phyloP scores from a whole-genome alignment of 2,113 vertebrate species.

The Macroglossus sobrinus region DNA sequence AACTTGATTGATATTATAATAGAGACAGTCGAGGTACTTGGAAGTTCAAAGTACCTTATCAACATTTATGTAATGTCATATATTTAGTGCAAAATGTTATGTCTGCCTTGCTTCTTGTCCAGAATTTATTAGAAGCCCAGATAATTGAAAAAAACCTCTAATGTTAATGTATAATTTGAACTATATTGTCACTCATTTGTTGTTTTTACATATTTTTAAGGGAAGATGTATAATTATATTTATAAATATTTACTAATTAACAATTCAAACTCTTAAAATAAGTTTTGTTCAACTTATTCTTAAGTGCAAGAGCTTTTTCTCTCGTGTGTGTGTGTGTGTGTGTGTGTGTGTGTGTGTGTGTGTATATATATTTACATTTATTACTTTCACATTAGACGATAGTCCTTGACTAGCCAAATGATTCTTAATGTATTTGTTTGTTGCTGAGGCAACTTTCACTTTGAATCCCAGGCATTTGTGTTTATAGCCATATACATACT shows the following conservation, averaged over 20 bases:
- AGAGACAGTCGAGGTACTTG: neutral
- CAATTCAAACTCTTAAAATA: neutral
- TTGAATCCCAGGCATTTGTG: neutral
- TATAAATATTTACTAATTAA: neutral
- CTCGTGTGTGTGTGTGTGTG: neutral
- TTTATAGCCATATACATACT: neutral
- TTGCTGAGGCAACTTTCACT: neutral
- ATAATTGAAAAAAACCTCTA: neutral
- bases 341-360: too few relatives aligned
- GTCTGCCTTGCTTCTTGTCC: neutral
- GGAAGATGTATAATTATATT: neutral
- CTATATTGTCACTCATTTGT: neutral
- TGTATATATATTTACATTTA: neutral
- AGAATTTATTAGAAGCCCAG: neutral
- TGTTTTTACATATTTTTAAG: neutral
- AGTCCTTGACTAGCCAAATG: neutral
- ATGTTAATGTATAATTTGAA: neutral
- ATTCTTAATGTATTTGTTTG: neutral
- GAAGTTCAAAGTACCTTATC: conserved; percentile 35
- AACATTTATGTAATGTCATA: neutral
- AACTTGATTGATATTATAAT: conserved; percentile 23
- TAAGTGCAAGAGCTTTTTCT: neutral
- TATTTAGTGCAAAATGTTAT: neutral
- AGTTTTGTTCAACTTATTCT: neutral
- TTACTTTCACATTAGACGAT: neutral